A percentile compares a stretch with the other conserved stretches of the same genome.
These are phyloP conservation scores for Pristionchus mayeri DNA, from an alignment of 2,888 invertebrate species.

Conservation along the genomic window DNA sequence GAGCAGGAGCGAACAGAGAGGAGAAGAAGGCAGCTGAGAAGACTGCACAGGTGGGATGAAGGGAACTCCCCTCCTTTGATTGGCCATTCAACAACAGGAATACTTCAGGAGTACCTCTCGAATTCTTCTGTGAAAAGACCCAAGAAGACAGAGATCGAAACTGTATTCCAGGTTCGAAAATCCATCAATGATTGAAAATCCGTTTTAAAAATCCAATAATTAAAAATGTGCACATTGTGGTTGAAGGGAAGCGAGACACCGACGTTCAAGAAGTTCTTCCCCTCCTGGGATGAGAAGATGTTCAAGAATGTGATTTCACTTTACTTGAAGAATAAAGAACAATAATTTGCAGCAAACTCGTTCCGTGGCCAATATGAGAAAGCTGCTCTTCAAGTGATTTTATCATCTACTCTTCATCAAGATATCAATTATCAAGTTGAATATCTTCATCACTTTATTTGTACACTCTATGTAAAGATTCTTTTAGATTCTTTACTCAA, in stretches of 20 bases:
- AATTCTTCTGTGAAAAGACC: constrained; percentile 83
- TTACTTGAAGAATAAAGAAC: not conserved
- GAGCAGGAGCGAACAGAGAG: constrained; percentile 81
- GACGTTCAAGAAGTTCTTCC: constrained; percentile 85
- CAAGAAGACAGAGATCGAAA: constrained; percentile 83
- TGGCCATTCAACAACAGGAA: not conserved
- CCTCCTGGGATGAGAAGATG: constrained; percentile 82
- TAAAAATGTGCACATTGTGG: too few species aligned
- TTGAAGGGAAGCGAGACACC: constrained; percentile 85
- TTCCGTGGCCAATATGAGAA: constrained; percentile 62
- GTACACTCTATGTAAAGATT: not conserved
- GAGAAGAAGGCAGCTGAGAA: constrained; percentile 80
- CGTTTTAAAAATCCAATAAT: not conserved
- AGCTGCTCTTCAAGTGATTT: constrained; percentile 61
- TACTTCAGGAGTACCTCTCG: constrained; percentile 83
- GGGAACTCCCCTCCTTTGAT: constrained; percentile 27
- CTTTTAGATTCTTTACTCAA: too few species aligned
- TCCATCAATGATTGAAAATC: too few species aligned
- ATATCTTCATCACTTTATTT: not conserved
- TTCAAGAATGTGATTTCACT: constrained; percentile 56
- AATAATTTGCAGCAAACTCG: constrained; percentile 58
- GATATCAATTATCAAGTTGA: not conserved
- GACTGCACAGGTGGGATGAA: constrained; percentile 62
- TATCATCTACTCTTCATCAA: not conserved
- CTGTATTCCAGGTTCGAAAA: constrained; percentile 83